Evolutionary conservation across 2,888 invertebrate species (phyloP).

Genomic region (Tetropium fuscum): DNA sequence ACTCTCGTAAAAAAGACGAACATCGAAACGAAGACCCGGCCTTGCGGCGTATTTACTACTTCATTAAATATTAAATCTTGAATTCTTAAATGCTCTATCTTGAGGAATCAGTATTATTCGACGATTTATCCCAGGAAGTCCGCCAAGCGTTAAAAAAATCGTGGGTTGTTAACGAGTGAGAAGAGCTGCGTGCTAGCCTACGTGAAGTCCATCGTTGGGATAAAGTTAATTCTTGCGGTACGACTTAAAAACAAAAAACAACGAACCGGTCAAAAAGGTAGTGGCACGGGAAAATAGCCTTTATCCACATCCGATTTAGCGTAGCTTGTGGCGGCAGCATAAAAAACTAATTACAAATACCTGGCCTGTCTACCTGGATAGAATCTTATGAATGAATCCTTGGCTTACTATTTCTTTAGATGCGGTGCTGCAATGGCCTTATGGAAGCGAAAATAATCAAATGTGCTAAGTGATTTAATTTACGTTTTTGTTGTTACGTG

Average conservation of each 20-base stretch:
- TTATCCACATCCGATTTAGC: constrained; percentile 44
- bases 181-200: constrained; percentile 25
- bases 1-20: constrained; percentile 7
- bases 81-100: constrained; percentile 35
- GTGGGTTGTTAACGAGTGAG: constrained; percentile 17
- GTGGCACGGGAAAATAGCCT: constrained; percentile 48
- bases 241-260: constrained; percentile 51
- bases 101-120: constrained; percentile 34
- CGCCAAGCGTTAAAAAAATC: constrained; percentile 21
- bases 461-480: constrained; percentile 33
- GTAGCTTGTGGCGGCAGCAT: constrained; percentile 26
- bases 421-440: constrained; percentile 51
- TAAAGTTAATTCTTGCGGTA: constrained; percentile 45
- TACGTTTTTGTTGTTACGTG: constrained; percentile 25
- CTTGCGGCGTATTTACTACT: constrained; percentile 38
- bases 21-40: constrained; percentile 25
- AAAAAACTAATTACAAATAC: constrained; percentile 65
- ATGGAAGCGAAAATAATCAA: constrained; percentile 44
- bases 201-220: constrained; percentile 36
- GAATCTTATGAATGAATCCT: constrained; percentile 64
- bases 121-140: constrained; percentile 36
- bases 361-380: constrained; percentile 61
- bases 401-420: constrained; percentile 59
- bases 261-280: constrained; percentile 59
- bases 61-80: constrained; percentile 40